Percentiles rank a stretch among this genome's conserved stretches.
These are phyloP conservation scores for Orthosia gothica DNA, from an alignment of 2,888 invertebrate genomes.

Conservation along the genomic window DNA sequence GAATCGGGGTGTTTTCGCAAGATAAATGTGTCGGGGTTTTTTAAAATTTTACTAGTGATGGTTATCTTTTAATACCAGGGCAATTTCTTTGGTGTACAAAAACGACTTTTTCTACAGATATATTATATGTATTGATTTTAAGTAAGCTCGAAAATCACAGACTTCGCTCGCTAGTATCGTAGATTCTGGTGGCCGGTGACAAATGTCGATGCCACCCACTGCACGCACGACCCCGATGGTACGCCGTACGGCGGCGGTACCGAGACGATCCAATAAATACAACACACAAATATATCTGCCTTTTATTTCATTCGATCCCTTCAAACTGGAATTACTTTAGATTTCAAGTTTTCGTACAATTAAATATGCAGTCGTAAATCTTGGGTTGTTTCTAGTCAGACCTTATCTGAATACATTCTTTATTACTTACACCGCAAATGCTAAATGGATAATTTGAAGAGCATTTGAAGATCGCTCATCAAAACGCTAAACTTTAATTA, in stretches of 20 bases:
- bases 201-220: constrained; percentile 90
- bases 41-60: too few species aligned
- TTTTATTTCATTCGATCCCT: constrained; percentile 76
- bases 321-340: constrained; percentile 55
- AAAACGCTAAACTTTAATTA: constrained; percentile 46
- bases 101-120: too few species aligned
- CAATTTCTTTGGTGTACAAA: too few species aligned
- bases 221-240: constrained; percentile 80
- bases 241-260: constrained; percentile 54
- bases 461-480: constrained; percentile 21
- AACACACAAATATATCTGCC: constrained; percentile 77
- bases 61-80: too few species aligned
- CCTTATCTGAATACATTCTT: constrained; percentile 13
- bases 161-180: constrained; percentile 48
- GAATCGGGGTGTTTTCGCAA: too few species aligned
- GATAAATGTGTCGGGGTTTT: too few species aligned
- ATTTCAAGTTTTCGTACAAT: constrained; percentile 28
- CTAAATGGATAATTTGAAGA: constrained; percentile 25
- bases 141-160: constrained; percentile 20
- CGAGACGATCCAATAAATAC: constrained; percentile 84
- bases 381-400: constrained; percentile 7
- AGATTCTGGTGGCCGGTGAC: constrained; percentile 79
- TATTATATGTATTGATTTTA: too few species aligned
- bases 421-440: constrained; percentile 7
- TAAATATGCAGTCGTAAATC: constrained; percentile 7